Percentiles rank a stretch among this genome's conserved stretches.
Evolutionary conservation across 2,113 vertebrate species (phyloP).

Genomic region (Phoenicopterus ruber): DNA sequence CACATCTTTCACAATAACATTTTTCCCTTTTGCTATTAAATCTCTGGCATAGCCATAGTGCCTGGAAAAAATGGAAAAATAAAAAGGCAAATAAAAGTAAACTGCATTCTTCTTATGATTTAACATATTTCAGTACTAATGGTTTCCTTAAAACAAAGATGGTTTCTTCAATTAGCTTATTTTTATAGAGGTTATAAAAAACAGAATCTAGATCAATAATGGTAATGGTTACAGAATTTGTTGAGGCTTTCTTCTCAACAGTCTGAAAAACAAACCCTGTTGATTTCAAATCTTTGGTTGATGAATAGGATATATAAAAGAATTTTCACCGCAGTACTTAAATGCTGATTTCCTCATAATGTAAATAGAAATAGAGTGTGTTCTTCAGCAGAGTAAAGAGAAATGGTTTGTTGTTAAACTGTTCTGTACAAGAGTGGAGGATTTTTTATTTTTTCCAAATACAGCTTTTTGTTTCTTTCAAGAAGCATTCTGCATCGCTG

Average conservation of each 20-base stretch:
- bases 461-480: background rate
- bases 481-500: background rate
- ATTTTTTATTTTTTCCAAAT: background rate
- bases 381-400: background rate
- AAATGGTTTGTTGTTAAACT: background rate
- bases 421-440: background rate
- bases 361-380: background rate
- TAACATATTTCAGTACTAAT: constrained; percentile 29
- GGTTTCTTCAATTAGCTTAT: constrained; percentile 49
- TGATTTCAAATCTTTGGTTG: constrained; percentile 20
- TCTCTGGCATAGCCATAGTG: constrained; percentile 19
- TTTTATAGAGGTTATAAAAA: constrained; percentile 49
- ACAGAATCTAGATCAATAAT: constrained; percentile 41
- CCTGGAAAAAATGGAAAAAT: constrained; percentile 2
- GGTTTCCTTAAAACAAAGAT: constrained; percentile 46
- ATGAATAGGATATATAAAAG: background rate
- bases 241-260: background rate
- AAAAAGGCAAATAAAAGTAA: constrained; percentile 52
- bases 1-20: constrained; percentile 32
- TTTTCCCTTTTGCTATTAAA: constrained; percentile 54
- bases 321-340: background rate
- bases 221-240: background rate
- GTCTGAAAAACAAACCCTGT: background rate
- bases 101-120: background rate
- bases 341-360: background rate